Evolutionary conservation across 1,140 invertebrate species (phyloP).

Genomic region (Heliconius hermathena): DNA sequence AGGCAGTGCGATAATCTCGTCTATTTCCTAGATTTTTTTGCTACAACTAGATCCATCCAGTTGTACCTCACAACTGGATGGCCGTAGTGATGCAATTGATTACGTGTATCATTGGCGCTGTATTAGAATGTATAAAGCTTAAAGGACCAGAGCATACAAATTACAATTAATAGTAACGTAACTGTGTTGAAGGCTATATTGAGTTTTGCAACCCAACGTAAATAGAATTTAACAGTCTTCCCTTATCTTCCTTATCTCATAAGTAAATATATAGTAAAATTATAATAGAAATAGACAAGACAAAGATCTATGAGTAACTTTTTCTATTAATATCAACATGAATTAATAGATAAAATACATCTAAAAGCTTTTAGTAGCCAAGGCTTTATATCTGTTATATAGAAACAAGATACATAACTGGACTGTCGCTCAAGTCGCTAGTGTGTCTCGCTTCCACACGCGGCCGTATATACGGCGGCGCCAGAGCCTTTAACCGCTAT

Average conservation of each 20-base stretch:
- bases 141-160: background rate
- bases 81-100: background rate
- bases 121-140: background rate
- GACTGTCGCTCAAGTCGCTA: slow-evolving; percentile 69
- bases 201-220: background rate
- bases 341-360: slow-evolving; percentile 43
- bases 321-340: slow-evolving; percentile 12
- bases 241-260: background rate
- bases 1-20: slow-evolving; percentile 32
- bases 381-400: slow-evolving; percentile 65
- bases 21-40: slow-evolving; percentile 23
- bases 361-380: slow-evolving; percentile 54
- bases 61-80: background rate
- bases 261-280: background rate
- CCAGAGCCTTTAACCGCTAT: slow-evolving; percentile 63
- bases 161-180: background rate
- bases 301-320: background rate
- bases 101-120: background rate
- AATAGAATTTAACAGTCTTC: background rate
- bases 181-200: background rate
- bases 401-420: slow-evolving; percentile 67
- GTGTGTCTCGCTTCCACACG: slow-evolving; percentile 57
- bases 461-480: slow-evolving; percentile 44
- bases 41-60: background rate
- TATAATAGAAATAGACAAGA: too few relatives aligned